Evolutionary conservation across 2,113 vertebrate genomes (phyloP).

Genomic region (Rhineura floridana): DNA sequence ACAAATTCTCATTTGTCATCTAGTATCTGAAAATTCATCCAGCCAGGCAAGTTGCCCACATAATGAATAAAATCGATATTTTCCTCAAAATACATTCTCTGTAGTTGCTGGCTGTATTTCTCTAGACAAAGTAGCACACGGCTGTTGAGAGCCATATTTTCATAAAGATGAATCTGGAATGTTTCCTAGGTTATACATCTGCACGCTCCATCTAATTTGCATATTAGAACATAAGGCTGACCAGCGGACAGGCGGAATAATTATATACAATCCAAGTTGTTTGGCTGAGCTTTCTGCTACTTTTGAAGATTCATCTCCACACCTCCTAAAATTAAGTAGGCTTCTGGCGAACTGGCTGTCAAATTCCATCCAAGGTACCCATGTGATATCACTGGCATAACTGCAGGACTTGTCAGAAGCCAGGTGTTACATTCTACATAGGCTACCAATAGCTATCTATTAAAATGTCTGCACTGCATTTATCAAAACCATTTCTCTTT

Average conservation of each 20-base stretch:
- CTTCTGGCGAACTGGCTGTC: conserved; percentile 69
- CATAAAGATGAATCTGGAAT: conserved; percentile 73
- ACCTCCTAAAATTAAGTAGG: conserved; percentile 70
- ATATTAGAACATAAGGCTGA: conserved; percentile 74
- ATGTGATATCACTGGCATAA: conserved; percentile 6
- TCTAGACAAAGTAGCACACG: conserved; percentile 54
- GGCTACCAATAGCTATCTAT: conserved; percentile 19
- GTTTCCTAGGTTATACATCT: conserved; percentile 74
- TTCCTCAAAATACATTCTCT: conserved; percentile 39
- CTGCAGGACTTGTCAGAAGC: conserved; percentile 50
- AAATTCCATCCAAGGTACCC: conserved; percentile 51
- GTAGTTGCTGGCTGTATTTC: conserved; percentile 55
- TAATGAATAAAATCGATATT: conserved; percentile 61
- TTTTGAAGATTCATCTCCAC: conserved; percentile 69
- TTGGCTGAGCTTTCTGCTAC: conserved; percentile 73
- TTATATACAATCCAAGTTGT: conserved; percentile 73
- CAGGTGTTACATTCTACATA: conserved; percentile 47
- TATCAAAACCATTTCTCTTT: background rate
- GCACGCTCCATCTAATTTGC: conserved; percentile 70
- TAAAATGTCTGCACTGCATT: background rate
- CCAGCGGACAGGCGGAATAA: conserved; percentile 71
- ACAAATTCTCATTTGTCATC: conserved; percentile 22
- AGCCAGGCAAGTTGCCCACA: conserved; percentile 38
- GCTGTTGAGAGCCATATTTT: conserved; percentile 67
- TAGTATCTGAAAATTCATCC: conserved; percentile 41